Base-by-base conservation (phyloP, 2,888 invertebrate genomes). In the Polia nebulosa region DNA sequence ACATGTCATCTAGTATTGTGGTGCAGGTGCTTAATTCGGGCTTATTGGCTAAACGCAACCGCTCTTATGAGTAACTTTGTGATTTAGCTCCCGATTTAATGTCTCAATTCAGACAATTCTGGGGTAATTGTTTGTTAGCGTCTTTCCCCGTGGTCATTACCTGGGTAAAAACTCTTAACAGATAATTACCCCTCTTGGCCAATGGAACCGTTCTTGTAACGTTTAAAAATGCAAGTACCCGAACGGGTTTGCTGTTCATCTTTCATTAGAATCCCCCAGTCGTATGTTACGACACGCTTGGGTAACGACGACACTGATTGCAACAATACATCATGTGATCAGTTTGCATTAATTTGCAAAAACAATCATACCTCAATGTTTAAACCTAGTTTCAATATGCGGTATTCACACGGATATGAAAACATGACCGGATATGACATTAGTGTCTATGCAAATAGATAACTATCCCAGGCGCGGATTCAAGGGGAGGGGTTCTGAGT, bases 391-490 rank as follows among this genome's bases (percentile, higher is more conserved):
- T 9, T 20, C 20, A 39, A 55, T 22, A 53, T 11, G 13, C 5
- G 52, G 27, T 56, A 36, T 36, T 22, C 2, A 15, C 32, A 41
- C 22, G 53, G 63, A 32, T 44, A 29, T 59, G 36, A 41, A 36
- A 53, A 25, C 20, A 52, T 71, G 27, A 56, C 39, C 5, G 66
- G 34, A 27, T n/a, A 8, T 44, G 57, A 61, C 25, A 39, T n/a
- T 34, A 44, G 11, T 49, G n/a, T 44, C 58, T 49, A 59, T 64
- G 22, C 13, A 44, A 49, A 58, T 72, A 72, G 72, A 25, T 72
- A 72, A 72, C 72, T 59, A 34, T 29, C n/a, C 32, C 22, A 32
- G 72, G 65, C 59, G 66, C 51, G 72, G 44, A 56, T 71, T 53
- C 47, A 59, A 55, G 64, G 11, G 53, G 47, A 64, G 65, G 65